A percentile compares a stretch with the other conserved stretches of the same genome.
Evolutionary conservation across 2,113 vertebrate genomes (phyloP).

Genomic region (Salvelinus namaycush): DNA sequence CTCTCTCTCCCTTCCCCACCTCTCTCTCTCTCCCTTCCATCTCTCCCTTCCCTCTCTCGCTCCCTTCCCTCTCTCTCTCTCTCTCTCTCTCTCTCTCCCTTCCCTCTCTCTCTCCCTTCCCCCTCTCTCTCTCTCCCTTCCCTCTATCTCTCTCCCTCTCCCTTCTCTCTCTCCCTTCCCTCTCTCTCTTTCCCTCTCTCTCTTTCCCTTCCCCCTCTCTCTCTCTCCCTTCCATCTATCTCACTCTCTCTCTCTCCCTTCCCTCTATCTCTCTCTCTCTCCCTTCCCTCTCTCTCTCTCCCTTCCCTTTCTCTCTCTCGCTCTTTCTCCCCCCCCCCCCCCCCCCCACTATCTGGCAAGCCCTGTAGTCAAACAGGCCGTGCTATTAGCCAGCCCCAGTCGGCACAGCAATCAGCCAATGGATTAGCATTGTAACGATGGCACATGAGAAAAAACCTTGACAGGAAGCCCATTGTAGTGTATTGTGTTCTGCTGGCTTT

Average conservation of each 20-base stretch:
- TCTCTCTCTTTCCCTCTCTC: background rate
- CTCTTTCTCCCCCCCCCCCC: background rate
- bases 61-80: no score
- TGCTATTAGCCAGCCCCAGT: conserved; percentile 56
- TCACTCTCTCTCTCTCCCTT: background rate
- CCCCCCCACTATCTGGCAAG: background rate
- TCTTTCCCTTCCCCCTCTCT: background rate
- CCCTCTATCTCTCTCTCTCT: background rate
- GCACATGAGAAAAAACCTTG: conserved; percentile 35
- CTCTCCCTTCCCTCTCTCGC: no score
- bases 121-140: background rate
- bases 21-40: background rate
- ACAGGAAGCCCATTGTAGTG: conserved; percentile 31
- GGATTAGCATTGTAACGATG: conserved; percentile 52
- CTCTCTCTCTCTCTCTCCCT: no score
- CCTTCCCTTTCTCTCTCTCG: background rate
- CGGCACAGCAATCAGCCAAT: conserved; percentile 54
- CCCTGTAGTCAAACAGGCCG: conserved; percentile 40
- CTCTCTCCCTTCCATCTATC: no score
- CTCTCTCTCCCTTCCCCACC: background rate
- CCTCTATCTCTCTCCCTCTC: background rate
- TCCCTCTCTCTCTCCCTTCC: background rate
- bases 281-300: background rate
- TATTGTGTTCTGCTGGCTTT: conserved; percentile 52
- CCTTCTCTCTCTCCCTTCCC: background rate